Percentiles rank a stretch among this genome's conserved stretches.
Evolutionary conservation across 2,888 invertebrate genomes (phyloP).

Genomic region (Scaptomyza cyrtandrae): DNA sequence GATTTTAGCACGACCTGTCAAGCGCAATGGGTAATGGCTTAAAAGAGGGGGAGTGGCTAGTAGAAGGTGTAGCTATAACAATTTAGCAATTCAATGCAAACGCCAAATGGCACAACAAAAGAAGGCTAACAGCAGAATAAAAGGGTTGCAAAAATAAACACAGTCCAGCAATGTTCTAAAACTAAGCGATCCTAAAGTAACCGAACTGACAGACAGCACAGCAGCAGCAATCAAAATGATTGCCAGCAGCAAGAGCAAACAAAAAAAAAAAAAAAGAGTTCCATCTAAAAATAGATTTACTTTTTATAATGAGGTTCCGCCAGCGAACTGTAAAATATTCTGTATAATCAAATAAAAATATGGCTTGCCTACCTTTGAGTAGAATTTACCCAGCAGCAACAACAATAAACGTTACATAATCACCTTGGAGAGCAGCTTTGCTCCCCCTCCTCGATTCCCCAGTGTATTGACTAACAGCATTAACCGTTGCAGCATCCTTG

Average conservation of each 20-base stretch:
- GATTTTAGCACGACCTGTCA: constrained; percentile 70
- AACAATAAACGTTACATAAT: constrained; percentile 64
- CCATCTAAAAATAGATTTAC: constrained; percentile 12
- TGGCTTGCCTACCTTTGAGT: constrained; percentile 24
- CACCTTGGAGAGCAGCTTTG: constrained; percentile 56
- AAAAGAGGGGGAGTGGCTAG: not conserved
- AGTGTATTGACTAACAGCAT: constrained; percentile 64
- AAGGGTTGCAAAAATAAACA: constrained; percentile 14
- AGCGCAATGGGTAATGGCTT: constrained; percentile 48
- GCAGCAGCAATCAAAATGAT: constrained; percentile 61
- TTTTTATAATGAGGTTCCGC: constrained; percentile 33
- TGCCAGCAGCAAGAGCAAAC: constrained; percentile 38
- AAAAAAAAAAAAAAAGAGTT: not conserved
- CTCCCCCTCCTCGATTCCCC: constrained; percentile 41
- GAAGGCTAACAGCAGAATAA: constrained; percentile 19
- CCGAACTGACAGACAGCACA: not conserved
- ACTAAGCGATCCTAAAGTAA: constrained; percentile 31
- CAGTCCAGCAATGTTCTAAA: constrained; percentile 20
- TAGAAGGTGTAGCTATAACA: constrained; percentile 25
- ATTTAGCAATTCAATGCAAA: constrained; percentile 51
- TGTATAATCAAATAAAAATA: constrained; percentile 66
- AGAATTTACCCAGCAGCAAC: constrained; percentile 34
- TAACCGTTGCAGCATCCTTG: constrained; percentile 38
- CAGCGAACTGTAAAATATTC: constrained; percentile 39
- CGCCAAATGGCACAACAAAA: constrained; percentile 30